phyloP scores from a whole-genome alignment of 2,888 invertebrate species.

The Chrysina gloriosa region DNA sequence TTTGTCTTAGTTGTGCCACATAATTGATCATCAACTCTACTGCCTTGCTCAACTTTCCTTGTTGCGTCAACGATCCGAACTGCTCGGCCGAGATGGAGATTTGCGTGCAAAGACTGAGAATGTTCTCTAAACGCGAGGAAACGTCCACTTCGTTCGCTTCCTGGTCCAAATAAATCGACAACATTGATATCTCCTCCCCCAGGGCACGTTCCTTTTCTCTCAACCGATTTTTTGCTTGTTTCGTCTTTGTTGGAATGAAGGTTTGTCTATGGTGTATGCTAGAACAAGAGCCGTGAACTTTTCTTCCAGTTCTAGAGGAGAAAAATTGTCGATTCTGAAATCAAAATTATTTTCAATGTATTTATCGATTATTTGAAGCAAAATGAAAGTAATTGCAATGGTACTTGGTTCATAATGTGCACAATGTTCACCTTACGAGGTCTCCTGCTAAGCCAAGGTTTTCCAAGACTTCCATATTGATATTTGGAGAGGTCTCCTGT shows the following conservation, averaged over 20 bases:
- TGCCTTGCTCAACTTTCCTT: conserved; percentile 37
- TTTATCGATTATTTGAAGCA: too few species aligned
- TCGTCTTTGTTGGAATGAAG: conserved; percentile 34
- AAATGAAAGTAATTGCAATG: neutral
- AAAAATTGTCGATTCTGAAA: conserved; percentile 34
- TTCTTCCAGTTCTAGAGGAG: conserved; percentile 41
- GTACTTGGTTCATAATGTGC: neutral
- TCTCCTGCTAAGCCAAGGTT: conserved; percentile 36
- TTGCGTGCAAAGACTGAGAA: conserved; percentile 36
- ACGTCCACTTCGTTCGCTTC: conserved; percentile 9
- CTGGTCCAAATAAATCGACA: conserved; percentile 15
- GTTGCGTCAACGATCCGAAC: conserved; percentile 45
- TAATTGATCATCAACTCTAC: conserved; percentile 46
- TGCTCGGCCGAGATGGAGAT: conserved; percentile 45
- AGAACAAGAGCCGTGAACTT: conserved; percentile 43
- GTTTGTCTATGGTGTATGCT: conserved; percentile 43
- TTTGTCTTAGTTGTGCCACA: conserved; percentile 38
- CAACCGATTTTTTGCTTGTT: conserved; percentile 27
- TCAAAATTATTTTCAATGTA: too few species aligned
- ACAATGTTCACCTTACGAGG: conserved; percentile 32
- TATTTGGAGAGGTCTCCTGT: conserved; percentile 37
- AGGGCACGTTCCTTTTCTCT: conserved; percentile 27
- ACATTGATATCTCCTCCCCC: conserved; percentile 15
- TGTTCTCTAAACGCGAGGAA: conserved; percentile 28
- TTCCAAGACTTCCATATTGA: conserved; percentile 35